Evolutionary conservation across 2,113 vertebrate genomes (phyloP).

Genomic region (Serinus canaria): DNA sequence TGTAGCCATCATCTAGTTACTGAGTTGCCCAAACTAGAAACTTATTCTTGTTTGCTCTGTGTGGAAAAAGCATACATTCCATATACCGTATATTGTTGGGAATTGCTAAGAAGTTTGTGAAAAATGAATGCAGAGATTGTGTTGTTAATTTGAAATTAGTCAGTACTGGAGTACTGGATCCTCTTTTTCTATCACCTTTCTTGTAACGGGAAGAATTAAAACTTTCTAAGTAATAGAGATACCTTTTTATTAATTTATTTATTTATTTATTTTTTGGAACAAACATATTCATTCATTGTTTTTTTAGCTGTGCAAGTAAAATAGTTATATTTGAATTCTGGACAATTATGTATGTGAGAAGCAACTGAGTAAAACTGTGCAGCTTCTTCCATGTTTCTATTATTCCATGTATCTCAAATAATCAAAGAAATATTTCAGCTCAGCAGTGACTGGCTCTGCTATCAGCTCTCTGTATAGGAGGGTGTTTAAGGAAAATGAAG

Average conservation of each 20-base stretch:
- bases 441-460: not conserved
- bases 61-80: not conserved
- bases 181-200: not conserved
- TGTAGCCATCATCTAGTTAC: constrained; percentile 57
- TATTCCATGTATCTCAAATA: not conserved
- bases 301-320: not conserved
- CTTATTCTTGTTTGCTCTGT: not conserved
- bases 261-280: not conserved
- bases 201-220: not conserved
- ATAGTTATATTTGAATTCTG: not conserved
- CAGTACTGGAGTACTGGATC: not conserved
- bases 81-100: not conserved
- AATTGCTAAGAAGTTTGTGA: not conserved
- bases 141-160: not conserved
- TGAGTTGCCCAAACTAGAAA: constrained; percentile 41
- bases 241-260: not conserved
- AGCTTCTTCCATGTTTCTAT: not conserved
- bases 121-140: not conserved
- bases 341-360: not conserved
- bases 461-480: not conserved
- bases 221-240: not conserved
- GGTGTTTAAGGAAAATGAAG: not conserved
- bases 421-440: not conserved
- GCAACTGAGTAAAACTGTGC: not conserved
- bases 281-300: not conserved